These are phyloP conservation scores for Thinocorus orbignyianus DNA, from an alignment of 2,113 vertebrate species.

Conservation along the genomic window DNA sequence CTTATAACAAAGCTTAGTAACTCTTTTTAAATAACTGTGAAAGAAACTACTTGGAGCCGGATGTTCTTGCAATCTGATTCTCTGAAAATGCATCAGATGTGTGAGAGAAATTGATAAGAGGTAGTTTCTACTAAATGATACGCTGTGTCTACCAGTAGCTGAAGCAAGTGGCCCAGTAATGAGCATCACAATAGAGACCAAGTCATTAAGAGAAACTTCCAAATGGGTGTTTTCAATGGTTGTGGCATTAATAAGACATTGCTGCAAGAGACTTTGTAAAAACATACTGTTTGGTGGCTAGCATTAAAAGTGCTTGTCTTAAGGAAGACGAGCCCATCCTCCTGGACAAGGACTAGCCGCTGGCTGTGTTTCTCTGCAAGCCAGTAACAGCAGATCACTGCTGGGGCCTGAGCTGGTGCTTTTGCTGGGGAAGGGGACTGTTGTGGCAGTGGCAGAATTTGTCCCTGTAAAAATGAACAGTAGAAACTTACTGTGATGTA, in stretches of 20 bases:
- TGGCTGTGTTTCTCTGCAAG: background rate
- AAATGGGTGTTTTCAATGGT: slow-evolving; percentile 13
- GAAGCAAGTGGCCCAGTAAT: slow-evolving; percentile 60
- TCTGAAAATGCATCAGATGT: background rate
- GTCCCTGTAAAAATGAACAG: background rate
- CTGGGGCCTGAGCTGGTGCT: background rate
- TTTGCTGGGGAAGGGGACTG: background rate
- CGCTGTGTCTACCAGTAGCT: background rate
- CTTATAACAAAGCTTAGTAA: background rate
- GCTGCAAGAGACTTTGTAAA: slow-evolving; percentile 59
- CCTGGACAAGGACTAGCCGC: background rate
- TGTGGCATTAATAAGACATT: slow-evolving; percentile 58
- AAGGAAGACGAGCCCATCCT: background rate
- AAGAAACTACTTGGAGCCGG: background rate
- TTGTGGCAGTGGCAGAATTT: background rate
- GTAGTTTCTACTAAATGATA: slow-evolving; percentile 26
- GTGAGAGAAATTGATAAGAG: slow-evolving; percentile 23
- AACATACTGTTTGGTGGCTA: slow-evolving; percentile 18
- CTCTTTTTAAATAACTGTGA: background rate
- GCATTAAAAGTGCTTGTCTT: slow-evolving; percentile 7
- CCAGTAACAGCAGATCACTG: background rate
- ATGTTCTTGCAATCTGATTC: background rate
- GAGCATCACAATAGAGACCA: slow-evolving; percentile 57
- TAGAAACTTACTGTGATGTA: background rate
- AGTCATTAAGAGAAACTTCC: slow-evolving; percentile 69